Percentiles rank a stretch among this genome's conserved stretches.
These are phyloP conservation scores for Nicator chloris DNA, from an alignment of 2,113 vertebrate species.

Conservation along the genomic window DNA sequence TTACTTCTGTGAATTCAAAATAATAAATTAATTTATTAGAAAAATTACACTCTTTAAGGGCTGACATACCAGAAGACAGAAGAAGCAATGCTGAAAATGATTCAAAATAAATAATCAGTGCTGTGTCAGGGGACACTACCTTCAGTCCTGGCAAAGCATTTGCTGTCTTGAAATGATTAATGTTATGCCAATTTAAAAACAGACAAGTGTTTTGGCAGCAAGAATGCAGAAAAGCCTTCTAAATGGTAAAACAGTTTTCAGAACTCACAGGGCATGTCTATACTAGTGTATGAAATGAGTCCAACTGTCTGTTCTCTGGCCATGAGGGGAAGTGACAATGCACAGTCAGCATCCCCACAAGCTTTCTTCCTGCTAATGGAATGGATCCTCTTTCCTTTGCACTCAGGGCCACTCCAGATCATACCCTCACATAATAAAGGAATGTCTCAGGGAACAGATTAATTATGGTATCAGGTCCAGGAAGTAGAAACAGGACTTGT, in stretches of 20 bases:
- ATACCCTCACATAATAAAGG: not conserved
- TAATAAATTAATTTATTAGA: not conserved
- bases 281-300: not conserved
- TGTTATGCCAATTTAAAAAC: not conserved
- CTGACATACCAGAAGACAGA: not conserved
- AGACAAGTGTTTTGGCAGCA: not conserved
- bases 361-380: fast-evolving
- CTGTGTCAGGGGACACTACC: not conserved
- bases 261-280: not conserved
- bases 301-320: not conserved
- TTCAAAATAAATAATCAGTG: not conserved
- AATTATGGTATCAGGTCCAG: not conserved
- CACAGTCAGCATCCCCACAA: fast-evolving
- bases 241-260: not conserved
- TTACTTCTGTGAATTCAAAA: not conserved
- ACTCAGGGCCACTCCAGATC: fast-evolving
- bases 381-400: fast-evolving
- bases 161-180: not conserved
- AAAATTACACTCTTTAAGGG: not conserved
- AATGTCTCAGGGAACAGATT: not conserved
- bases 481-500: not conserved
- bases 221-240: not conserved
- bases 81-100: not conserved
- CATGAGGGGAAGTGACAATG: not conserved
- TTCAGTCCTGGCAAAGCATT: not conserved